A percentile compares a stretch with the other conserved stretches of the same genome.
phyloP scores from a whole-genome alignment of 2,888 invertebrate genomes.

The Neoaliturus tenellus region DNA sequence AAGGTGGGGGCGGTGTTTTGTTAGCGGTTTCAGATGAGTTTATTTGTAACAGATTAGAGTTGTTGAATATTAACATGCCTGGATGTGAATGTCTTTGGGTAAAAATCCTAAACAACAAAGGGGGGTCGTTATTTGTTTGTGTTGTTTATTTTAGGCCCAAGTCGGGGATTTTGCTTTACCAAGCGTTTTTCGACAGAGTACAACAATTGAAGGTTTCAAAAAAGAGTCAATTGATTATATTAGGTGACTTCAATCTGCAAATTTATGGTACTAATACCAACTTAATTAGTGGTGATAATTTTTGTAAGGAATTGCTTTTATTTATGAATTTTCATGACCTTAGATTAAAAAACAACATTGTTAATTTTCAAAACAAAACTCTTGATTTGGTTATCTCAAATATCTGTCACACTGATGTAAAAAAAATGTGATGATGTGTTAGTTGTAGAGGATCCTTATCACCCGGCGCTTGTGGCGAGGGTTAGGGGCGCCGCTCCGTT shows the following conservation, averaged over 20 bases:
- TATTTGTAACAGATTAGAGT: not conserved
- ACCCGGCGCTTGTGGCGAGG: not conserved
- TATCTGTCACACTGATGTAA: not conserved
- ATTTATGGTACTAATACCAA: not conserved
- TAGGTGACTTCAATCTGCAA: constrained; percentile 12
- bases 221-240: not conserved
- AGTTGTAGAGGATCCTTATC: constrained; percentile 9
- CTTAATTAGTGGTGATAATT: constrained; percentile 4
- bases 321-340: no score
- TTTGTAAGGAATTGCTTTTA: not conserved
- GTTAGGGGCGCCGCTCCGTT: not conserved
- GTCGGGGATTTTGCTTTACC: not conserved
- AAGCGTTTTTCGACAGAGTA: not conserved
- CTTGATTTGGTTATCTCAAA: constrained; percentile 30
- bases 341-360: constrained; percentile 7
- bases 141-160: constrained; percentile 31
- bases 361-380: constrained; percentile 4
- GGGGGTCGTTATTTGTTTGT: not conserved
- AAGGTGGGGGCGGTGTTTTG: constrained; percentile 1
- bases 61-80: not conserved
- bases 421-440: not conserved
- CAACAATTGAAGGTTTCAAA: not conserved
- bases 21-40: not conserved
- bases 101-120: constrained; percentile 7
- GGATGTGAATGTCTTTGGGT: constrained; percentile 26